phyloP scores from a whole-genome alignment of 2,888 invertebrate species.

The Willowsia nigromaculata region DNA sequence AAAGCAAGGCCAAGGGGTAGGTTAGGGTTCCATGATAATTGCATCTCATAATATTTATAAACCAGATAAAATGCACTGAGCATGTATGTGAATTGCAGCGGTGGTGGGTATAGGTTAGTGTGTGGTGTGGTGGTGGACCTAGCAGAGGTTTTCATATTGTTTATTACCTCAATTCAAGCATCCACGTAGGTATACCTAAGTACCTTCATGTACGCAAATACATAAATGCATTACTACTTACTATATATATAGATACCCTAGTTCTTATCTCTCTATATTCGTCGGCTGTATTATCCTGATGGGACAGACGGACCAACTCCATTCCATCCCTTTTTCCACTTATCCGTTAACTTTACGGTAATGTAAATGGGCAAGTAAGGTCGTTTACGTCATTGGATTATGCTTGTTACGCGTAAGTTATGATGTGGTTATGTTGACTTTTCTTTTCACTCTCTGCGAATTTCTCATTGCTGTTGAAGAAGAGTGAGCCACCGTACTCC shows the following conservation, averaged over 20 bases:
- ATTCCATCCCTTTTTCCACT: conserved; percentile 42
- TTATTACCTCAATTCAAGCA: not conserved
- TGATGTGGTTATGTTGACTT: conserved; percentile 64
- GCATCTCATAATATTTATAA: conserved; percentile 23
- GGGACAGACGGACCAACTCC: conserved; percentile 46
- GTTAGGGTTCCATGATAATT: conserved; percentile 65
- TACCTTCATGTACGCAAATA: not conserved
- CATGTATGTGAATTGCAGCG: not conserved
- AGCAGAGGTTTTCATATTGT: not conserved
- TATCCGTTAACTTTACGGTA: conserved; percentile 72
- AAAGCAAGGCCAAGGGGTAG: conserved; percentile 59
- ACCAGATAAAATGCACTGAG: not conserved
- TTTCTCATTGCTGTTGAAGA: not conserved
- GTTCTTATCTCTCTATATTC: not conserved
- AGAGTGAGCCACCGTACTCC: not conserved
- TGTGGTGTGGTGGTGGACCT: not conserved
- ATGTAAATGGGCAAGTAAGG: conserved; percentile 68
- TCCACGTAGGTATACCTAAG: not conserved
- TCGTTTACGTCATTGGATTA: conserved; percentile 72
- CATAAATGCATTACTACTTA: not conserved
- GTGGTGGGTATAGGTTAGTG: not conserved
- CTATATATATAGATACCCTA: not conserved
- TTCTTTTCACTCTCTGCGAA: not conserved
- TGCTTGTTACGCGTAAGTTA: conserved; percentile 70
- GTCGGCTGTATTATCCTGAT: not conserved